Conservation (phyloP, 2,888 invertebrate genomes). For the Lasiommata megera region DNA sequence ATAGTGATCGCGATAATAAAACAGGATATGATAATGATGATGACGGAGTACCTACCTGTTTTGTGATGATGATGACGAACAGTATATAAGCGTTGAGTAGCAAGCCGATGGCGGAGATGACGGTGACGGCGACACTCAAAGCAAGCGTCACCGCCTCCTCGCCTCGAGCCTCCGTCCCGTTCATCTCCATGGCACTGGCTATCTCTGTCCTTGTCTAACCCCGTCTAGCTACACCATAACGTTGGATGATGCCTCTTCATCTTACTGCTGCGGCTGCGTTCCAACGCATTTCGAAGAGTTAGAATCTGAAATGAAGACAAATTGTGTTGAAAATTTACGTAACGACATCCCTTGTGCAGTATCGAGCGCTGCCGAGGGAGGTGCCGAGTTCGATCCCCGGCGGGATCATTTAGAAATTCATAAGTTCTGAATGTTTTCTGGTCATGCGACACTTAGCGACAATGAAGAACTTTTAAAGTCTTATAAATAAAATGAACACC, state of each 20-base stretch:
- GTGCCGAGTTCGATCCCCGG: too few species aligned
- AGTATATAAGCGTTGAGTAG: constrained; percentile 88
- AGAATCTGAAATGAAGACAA: constrained; percentile 45
- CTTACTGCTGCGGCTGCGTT: constrained; percentile 71
- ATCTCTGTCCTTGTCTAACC: constrained; percentile 45
- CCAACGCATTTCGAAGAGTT: constrained; percentile 62
- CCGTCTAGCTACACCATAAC: constrained; percentile 50
- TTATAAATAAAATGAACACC: too few species aligned
- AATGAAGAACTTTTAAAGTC: too few species aligned
- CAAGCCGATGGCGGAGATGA: constrained; percentile 86
- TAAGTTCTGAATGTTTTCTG: too few species aligned
- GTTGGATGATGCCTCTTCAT: constrained; percentile 45
- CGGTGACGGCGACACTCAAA: constrained; percentile 85
- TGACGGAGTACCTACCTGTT: constrained; percentile 78
- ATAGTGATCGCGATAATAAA: not conserved
- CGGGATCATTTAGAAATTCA: too few species aligned
- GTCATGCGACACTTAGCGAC: too few species aligned
- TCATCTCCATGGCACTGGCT: constrained; percentile 60
- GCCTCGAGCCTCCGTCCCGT: constrained; percentile 68
- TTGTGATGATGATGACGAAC: constrained; percentile 86
- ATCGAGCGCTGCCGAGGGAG: too few species aligned
- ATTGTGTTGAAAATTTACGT: not conserved
- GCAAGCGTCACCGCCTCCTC: constrained; percentile 83
- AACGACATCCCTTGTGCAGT: too few species aligned
- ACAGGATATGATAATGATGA: not conserved